Base-by-base conservation (phyloP, 2,888 invertebrate species). In the Malthinus flaveolus region DNA sequence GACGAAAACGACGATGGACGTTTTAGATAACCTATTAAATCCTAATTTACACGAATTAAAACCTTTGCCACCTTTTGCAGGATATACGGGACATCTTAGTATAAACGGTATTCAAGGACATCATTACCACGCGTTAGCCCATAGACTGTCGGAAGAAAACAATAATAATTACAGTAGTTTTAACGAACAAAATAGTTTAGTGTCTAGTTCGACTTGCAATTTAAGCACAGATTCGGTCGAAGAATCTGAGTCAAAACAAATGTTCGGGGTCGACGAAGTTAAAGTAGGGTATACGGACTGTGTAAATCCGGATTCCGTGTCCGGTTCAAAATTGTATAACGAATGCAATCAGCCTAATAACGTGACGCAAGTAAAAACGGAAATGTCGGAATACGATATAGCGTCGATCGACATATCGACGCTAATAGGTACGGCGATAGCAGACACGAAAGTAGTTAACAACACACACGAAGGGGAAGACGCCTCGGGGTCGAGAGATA, bases 41-140 rank as follows among this genome's bases (percentile, higher is more conserved):
- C 83, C 85, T 44, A 87, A 86, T 48, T 82, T 93, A 62, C 91
- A 93, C 33, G 94, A 94, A 73, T 82, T 93, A 63, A 94, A 93
- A 74, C 89, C 90, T 0, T 81, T 94, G 67, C 93, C 93, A 3
- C 93, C 94, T 4, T 93, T 93, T 77, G 90, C 91, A 42, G 90
- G 89, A 31, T 92, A 92, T 79, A 91, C 93, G 11, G 91, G 91
- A 1, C 91, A 93, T 71, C 80, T 93, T 59, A 91, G 91, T 68
- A 93, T 93, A 77, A 93, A 93, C 79, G 92, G 92, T 52, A 92
- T 93, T 71, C 90, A 91, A 50, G 93, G 93, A 1, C 92, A 91
- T 75, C 93, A 93, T 75, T 93, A 90, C 75, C 91, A 93, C 75
- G 88, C 91, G 67, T 91, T 93, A 75, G 91, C 92, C 0, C 88